Evolutionary conservation across 1,140 invertebrate genomes (phyloP).

Genomic region (Nymphalis io): DNA sequence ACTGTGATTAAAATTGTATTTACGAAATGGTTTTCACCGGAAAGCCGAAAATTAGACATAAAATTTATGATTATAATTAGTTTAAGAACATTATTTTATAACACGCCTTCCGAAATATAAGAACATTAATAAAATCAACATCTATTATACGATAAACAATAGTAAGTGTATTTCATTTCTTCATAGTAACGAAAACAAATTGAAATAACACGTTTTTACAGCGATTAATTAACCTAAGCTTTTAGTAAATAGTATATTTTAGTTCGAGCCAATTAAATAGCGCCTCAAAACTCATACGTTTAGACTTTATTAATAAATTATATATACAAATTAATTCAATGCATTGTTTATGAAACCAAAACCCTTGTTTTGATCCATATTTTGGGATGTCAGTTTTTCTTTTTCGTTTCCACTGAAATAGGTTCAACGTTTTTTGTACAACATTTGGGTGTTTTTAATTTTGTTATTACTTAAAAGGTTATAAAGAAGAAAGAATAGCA

Average conservation of each 20-base stretch:
- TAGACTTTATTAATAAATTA: background rate
- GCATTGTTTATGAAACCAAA: background rate
- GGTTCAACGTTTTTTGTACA: no score
- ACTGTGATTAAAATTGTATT: no score
- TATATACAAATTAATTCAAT: background rate
- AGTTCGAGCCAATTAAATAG: slow-evolving; percentile 3
- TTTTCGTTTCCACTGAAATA: no score
- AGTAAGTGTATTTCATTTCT: background rate
- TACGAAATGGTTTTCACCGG: no score
- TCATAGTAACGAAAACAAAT: background rate
- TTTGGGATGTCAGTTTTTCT: background rate
- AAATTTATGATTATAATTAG: no score
- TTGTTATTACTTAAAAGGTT: no score
- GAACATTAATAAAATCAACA: background rate
- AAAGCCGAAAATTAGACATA: no score
- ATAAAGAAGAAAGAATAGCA: no score
- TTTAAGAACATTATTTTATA: no score
- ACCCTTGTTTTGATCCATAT: background rate
- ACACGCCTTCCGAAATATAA: background rate
- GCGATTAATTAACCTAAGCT: slow-evolving; percentile 15
- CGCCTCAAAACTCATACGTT: slow-evolving; percentile 7
- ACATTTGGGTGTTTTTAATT: no score
- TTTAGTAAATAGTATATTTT: slow-evolving; percentile 8
- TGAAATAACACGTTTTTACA: background rate
- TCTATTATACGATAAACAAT: background rate